Evolutionary conservation across 2,888 invertebrate genomes (phyloP).

Genomic region (Machimus rusticus): DNA sequence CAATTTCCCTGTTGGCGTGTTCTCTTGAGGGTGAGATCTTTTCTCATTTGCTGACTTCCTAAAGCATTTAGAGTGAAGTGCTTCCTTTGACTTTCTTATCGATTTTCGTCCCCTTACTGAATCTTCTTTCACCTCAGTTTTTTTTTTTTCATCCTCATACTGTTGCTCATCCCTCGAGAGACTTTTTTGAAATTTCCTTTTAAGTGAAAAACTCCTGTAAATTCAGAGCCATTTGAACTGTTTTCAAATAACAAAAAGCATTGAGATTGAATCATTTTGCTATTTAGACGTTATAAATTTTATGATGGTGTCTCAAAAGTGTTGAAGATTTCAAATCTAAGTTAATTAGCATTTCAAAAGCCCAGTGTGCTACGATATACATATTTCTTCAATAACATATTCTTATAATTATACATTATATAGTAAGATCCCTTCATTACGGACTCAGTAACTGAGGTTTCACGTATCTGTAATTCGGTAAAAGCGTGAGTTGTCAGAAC

Average conservation of each 20-base stretch:
- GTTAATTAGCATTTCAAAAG: not conserved
- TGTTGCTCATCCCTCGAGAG: not conserved
- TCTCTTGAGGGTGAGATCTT: conserved; percentile 5
- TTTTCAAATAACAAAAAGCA: not conserved
- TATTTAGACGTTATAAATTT: not conserved
- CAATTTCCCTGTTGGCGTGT: conserved; percentile 16
- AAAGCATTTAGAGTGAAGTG: conserved; percentile 9
- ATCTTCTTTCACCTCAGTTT: conserved; percentile 6
- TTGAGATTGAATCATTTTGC: not conserved
- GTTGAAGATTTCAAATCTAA: not conserved
- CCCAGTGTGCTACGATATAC: too few relatives aligned
- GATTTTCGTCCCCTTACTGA: not conserved
- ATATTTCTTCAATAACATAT: too few relatives aligned
- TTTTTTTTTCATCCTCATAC: not conserved
- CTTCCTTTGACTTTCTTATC: conserved; percentile 18
- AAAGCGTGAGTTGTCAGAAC: too few relatives aligned
- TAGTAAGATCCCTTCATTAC: too few relatives aligned
- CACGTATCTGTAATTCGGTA: too few relatives aligned
- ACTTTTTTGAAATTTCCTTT: not conserved
- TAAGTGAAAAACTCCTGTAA: not conserved
- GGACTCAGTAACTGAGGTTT: too few relatives aligned
- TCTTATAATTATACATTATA: too few relatives aligned
- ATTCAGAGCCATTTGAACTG: not conserved
- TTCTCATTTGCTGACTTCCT: not conserved
- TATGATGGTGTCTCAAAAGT: not conserved